These are phyloP conservation scores for Rhea pennata DNA, from an alignment of 2,113 vertebrate genomes.

Conservation along the genomic window DNA sequence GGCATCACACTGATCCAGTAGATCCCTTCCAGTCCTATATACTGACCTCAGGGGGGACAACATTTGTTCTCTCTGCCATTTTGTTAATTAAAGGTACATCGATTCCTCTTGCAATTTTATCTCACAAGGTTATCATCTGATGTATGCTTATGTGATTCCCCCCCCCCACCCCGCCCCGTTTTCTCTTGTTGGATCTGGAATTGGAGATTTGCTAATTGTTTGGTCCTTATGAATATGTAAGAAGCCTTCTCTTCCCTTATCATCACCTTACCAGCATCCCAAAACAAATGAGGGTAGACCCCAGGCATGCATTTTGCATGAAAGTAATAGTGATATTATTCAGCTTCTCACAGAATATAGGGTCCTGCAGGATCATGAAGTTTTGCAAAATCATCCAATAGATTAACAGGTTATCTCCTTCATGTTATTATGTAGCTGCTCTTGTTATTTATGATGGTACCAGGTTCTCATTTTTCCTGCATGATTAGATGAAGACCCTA, in stretches of 20 bases:
- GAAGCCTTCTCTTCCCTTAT: background rate
- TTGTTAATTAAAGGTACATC: background rate
- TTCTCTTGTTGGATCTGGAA: background rate
- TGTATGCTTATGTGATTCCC: background rate
- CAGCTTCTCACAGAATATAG: background rate
- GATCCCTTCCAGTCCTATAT: background rate
- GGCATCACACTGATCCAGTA: rapidly evolving
- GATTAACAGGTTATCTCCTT: background rate
- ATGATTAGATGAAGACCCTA: background rate
- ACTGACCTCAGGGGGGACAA: background rate
- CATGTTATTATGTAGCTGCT: background rate
- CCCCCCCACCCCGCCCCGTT: background rate
- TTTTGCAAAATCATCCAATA: background rate
- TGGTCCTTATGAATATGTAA: background rate
- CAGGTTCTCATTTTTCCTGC: background rate
- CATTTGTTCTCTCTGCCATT: background rate
- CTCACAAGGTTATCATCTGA: background rate
- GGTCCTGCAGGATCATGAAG: background rate
- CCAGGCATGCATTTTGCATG: background rate
- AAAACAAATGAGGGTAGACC: background rate
- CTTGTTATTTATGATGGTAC: background rate
- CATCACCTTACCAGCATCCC: background rate
- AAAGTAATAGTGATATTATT: background rate
- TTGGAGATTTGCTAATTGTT: background rate
- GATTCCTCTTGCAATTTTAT: background rate